These are phyloP conservation scores for Chlorodrepanis virens DNA, from an alignment of 2,113 vertebrate genomes.

Conservation along the genomic window DNA sequence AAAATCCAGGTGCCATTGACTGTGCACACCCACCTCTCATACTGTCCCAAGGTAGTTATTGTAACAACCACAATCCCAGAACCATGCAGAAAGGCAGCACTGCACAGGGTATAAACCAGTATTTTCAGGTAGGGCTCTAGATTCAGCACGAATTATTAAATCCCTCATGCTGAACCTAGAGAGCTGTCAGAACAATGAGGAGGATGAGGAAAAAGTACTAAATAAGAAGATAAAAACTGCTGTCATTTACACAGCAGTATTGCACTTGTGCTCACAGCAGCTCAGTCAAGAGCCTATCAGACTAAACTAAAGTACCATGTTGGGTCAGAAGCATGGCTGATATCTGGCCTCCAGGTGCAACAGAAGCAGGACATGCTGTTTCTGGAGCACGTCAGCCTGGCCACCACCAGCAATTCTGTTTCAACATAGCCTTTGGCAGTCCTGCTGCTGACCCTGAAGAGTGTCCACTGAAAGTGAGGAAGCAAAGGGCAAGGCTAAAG, in stretches of 20 bases:
- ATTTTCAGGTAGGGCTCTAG: background rate
- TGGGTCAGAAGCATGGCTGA: background rate
- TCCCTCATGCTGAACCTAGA: background rate
- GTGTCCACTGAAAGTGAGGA: background rate
- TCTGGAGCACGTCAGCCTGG: fast-evolving
- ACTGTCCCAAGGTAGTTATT: background rate
- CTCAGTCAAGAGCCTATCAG: background rate
- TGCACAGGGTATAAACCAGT: background rate
- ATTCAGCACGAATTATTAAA: background rate
- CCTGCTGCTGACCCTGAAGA: background rate
- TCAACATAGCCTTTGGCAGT: background rate
- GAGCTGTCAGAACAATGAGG: background rate
- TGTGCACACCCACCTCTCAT: fast-evolving
- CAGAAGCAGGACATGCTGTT: background rate
- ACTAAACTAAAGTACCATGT: fast-evolving
- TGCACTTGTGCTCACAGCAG: background rate
- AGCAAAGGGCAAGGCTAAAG: background rate
- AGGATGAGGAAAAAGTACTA: background rate
- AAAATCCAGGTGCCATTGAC: background rate
- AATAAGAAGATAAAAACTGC: background rate
- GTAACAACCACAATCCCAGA: background rate
- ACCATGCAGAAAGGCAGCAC: background rate
- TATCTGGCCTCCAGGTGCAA: background rate
- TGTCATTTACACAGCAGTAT: background rate
- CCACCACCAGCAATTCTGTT: background rate